Conservation (phyloP, 1,140 invertebrate genomes). For the Pachypeltis micranthus region DNA sequence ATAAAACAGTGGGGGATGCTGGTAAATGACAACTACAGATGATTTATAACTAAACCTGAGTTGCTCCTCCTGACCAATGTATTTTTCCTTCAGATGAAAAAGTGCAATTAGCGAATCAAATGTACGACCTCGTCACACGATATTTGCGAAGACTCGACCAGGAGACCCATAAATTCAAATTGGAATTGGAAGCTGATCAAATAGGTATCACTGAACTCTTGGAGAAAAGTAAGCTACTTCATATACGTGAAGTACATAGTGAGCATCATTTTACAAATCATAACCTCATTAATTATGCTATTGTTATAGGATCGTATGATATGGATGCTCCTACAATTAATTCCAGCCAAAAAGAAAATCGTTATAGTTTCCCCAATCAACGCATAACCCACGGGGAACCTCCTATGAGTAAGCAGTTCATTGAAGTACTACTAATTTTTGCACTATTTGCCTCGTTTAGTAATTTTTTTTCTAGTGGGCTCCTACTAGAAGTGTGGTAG, state of each 20-base stretch:
- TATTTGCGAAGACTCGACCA: constrained; percentile 86
- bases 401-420: constrained; percentile 10
- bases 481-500: too few relatives aligned
- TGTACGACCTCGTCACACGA: constrained; percentile 87
- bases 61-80: too few relatives aligned
- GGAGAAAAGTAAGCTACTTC: constrained; percentile 54
- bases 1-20: constrained; percentile 84
- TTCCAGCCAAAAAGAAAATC: constrained; percentile 20
- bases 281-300: neutral
- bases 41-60: too few relatives aligned
- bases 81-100: constrained; percentile 61
- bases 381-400: neutral
- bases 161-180: constrained; percentile 94
- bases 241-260: neutral
- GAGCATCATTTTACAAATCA: neutral
- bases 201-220: constrained; percentile 93
- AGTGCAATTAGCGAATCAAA: constrained; percentile 78
- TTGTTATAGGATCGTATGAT: constrained; percentile 17
- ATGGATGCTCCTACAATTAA: constrained; percentile 15
- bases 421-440: too few relatives aligned
- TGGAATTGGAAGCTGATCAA: constrained; percentile 95
- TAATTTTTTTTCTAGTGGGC: too few relatives aligned
- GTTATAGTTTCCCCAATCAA: constrained; percentile 18
- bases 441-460: too few relatives aligned
- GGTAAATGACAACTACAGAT: too few relatives aligned